Percentiles rank a stretch among this genome's conserved stretches.
phyloP scores from a whole-genome alignment of 2,113 vertebrate genomes.

The Silurus glanis region DNA sequence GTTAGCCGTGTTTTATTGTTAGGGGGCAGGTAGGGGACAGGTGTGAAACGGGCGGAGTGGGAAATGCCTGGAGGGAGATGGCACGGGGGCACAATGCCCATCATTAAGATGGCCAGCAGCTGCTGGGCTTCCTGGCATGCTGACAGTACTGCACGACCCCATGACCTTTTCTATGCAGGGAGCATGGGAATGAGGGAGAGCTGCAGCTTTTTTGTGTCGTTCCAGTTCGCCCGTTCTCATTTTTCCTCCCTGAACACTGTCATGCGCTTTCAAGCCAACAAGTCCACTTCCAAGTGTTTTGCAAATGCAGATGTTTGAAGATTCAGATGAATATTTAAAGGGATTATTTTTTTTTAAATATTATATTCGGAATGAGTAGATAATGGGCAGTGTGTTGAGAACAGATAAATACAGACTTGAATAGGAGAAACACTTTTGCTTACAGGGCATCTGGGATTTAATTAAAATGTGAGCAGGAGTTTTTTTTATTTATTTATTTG shows the following conservation, averaged over 20 bases:
- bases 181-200: constrained; percentile 63
- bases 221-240: constrained; percentile 15
- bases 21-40: constrained; percentile 28
- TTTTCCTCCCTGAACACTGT: constrained; percentile 20
- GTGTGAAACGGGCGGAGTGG: constrained; percentile 28
- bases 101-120: constrained; percentile 65
- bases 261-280: not conserved
- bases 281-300: not conserved
- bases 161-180: constrained; percentile 47
- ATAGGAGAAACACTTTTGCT: not conserved
- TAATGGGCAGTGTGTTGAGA: not conserved
- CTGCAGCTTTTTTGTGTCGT: constrained; percentile 45
- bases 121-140: constrained; percentile 49
- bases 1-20: constrained; percentile 53
- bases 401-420: not conserved
- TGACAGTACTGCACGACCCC: constrained; percentile 57
- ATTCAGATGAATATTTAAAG: not conserved
- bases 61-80: constrained; percentile 38
- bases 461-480: too few species aligned
- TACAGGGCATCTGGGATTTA: not conserved
- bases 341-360: not conserved
- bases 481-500: not conserved
- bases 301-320: constrained; percentile 8
- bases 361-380: not conserved
- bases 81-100: constrained; percentile 46